Base-by-base conservation (phyloP, 2,113 vertebrate species). In the Prionailurus viverrinus region DNA sequence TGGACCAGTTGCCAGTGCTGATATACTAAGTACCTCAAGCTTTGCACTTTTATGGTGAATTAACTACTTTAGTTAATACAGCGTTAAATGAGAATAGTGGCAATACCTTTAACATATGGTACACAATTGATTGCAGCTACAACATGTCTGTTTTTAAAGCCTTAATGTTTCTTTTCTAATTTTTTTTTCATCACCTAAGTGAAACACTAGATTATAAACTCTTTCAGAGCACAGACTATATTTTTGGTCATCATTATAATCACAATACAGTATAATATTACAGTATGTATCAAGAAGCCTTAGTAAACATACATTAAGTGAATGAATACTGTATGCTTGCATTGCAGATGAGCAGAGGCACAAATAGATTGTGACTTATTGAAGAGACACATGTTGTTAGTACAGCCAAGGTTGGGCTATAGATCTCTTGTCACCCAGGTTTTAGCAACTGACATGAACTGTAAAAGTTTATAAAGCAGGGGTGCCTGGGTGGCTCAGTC, bases 141-240 rank as follows among this genome's bases (percentile, higher is more conserved):
- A 51, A 27, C 7, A 7, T 61, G 21, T 61, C 63, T 65, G 4
- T 96, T 87, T 91, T 91, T 89, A 91, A 69, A 95, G 10, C 6
- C 13, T 85, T 95, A 84, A 84, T 0, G 16, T 94, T 88, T 91
- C 23, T 83, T 9, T 95, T 73, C 73, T 61, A 68, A 90, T 89
- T 95, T 95, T 89, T 95, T 95, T 97, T 61, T 93, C 58, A 41
- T 86, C 41, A 51, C 73, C 69, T 93, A 68, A 93, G 80, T 94
- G 68, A 94, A 79, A 68, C 25, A 91, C 10, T 74, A 36, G n/a
- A 63, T 80, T 94, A 3, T 63, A 91, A 74, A 29, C 78, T 88
- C 53, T 12, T 15, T 81, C 78, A 88, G 33, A 88, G 21, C 7
- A 25, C 41, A 86, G 15, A 48, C 61, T 91, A 7, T 45, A 41